A percentile compares a stretch with the other conserved stretches of the same genome.
Conservation (phyloP, 2,113 vertebrate species). For the Heterocephalus glaber region DNA sequence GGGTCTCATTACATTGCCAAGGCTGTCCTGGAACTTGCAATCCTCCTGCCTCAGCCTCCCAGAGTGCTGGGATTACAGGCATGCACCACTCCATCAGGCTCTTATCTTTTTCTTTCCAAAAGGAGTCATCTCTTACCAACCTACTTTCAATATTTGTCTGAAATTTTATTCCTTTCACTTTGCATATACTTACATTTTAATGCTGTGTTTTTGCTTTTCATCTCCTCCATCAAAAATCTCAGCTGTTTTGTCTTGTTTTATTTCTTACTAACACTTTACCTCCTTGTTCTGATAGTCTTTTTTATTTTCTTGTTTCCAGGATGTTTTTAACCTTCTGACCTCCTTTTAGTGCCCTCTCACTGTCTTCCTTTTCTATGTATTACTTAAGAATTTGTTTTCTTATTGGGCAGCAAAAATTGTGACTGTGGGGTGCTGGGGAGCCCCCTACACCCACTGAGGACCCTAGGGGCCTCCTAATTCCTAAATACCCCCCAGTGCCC, state of each 20-base stretch:
- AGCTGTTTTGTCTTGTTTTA: not conserved
- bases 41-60: not conserved
- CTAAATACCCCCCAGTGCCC: not conserved
- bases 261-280: not conserved
- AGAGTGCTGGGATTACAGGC: not conserved
- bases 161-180: not conserved
- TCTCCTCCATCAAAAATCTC: not conserved
- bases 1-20: not conserved
- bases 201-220: not conserved
- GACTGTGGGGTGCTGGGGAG: too few species aligned
- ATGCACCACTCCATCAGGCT: too few species aligned
- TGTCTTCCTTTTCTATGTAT: not conserved
- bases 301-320: not conserved
- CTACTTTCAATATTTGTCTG: not conserved
- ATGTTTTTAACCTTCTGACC: not conserved
- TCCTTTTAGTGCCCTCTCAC: not conserved
- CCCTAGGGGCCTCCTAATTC: not conserved
- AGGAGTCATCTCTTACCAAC: not conserved
- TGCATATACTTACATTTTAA: not conserved
- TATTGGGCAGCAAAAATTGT: not conserved
- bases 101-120: not conserved
- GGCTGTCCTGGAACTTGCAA: not conserved
- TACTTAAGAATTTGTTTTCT: not conserved
- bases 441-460: too few species aligned
- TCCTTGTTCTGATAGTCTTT: not conserved